phyloP scores from a whole-genome alignment of 2,113 vertebrate genomes.

The rat (Rattus norvegicus) region DNA sequence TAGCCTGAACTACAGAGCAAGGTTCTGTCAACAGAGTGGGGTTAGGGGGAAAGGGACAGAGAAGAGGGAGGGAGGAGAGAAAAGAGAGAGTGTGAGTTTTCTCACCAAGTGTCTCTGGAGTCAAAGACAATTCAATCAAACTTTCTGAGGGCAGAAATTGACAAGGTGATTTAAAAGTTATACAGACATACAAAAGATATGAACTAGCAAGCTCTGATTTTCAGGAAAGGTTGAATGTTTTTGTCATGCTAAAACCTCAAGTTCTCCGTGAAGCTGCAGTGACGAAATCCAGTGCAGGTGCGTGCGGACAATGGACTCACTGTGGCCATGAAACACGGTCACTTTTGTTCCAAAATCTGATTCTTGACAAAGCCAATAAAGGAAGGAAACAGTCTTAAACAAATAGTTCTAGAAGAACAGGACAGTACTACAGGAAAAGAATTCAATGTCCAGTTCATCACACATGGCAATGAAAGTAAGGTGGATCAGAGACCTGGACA shows the following conservation, averaged over 20 bases:
- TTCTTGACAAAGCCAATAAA: not conserved
- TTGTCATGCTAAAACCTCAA: not conserved
- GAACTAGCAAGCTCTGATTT: not conserved
- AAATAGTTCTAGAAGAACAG: not conserved
- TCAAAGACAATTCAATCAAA: not conserved
- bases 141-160: not conserved
- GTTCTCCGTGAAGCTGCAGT: not conserved
- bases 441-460: too few relatives aligned
- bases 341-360: rapidly evolving
- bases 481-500: rapidly evolving
- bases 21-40: not conserved
- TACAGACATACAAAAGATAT: not conserved
- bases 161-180: not conserved
- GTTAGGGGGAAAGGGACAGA: not conserved
- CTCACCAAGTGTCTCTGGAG: not conserved
- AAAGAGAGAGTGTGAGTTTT: not conserved
- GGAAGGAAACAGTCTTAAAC: not conserved
- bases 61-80: not conserved
- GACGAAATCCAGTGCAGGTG: rapidly evolving
- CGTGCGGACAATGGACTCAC: rapidly evolving
- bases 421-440: not conserved
- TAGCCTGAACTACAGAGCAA: not conserved
- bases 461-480: rapidly evolving
- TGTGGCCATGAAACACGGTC: not conserved
- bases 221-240: not conserved